Evolutionary conservation across 1,140 invertebrate genomes (phyloP).

Genomic region (Eubasilissa regina): DNA sequence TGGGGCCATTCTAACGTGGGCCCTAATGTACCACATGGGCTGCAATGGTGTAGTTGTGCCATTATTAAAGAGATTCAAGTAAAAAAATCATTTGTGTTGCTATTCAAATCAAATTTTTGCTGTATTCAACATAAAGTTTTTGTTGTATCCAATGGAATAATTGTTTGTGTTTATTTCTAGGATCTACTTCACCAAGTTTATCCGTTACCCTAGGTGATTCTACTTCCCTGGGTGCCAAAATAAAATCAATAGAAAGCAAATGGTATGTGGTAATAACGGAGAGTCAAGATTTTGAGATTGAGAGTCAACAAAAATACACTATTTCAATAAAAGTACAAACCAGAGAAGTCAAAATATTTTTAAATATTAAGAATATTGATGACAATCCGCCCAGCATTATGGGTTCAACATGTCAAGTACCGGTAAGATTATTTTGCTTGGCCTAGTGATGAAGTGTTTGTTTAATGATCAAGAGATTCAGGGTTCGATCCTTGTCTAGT

Average conservation of each 20-base stretch:
- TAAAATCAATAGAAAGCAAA: constrained; percentile 52
- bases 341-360: constrained; percentile 58
- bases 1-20: no score
- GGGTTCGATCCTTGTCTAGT: no score
- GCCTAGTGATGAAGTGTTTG: no score
- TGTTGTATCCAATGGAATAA: not conserved
- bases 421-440: constrained; percentile 62
- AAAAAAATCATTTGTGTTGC: no score
- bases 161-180: constrained; percentile 59
- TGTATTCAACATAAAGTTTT: no score
- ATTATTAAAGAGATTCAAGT: no score
- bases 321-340: constrained; percentile 61
- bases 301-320: constrained; percentile 65
- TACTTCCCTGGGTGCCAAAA: constrained; percentile 62
- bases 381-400: constrained; percentile 71
- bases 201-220: constrained; percentile 59
- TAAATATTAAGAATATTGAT: constrained; percentile 71
- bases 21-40: no score
- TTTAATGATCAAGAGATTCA: no score
- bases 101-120: no score
- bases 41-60: no score
- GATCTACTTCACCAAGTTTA: constrained; percentile 56
- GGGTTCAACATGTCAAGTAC: constrained; percentile 64
- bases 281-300: constrained; percentile 72
- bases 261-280: constrained; percentile 67